Evolutionary conservation across 2,113 vertebrate genomes (phyloP).

Genomic region (Meles meles): DNA sequence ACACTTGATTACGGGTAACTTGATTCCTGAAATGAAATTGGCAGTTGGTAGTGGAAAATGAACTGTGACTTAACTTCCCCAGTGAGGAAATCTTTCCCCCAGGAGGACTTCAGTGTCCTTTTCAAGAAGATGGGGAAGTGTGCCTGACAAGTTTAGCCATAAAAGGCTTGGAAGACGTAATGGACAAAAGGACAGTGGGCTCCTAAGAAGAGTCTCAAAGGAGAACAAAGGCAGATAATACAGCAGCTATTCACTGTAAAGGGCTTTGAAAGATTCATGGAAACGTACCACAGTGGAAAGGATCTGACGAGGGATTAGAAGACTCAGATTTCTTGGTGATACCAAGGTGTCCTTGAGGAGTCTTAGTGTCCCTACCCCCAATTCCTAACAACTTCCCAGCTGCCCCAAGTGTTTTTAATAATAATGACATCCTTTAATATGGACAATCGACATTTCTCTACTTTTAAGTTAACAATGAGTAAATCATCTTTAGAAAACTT

Average conservation of each 20-base stretch:
- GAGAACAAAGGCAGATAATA: background rate
- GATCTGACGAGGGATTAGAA: background rate
- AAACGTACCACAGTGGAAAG: background rate
- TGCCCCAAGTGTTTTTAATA: background rate
- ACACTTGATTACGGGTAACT: background rate
- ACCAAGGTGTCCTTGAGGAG: background rate
- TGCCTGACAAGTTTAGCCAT: background rate
- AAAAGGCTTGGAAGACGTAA: background rate
- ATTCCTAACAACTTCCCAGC: background rate
- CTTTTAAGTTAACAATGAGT: background rate
- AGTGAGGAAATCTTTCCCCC: background rate
- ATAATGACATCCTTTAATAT: background rate
- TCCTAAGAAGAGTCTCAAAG: background rate
- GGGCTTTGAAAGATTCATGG: background rate
- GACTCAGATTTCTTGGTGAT: background rate
- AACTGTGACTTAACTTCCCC: slow-evolving; percentile 2
- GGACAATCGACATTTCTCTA: background rate
- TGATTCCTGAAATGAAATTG: background rate
- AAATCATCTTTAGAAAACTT: slow-evolving; percentile 1
- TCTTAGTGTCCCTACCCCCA: fast-evolving
- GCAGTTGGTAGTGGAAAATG: background rate
- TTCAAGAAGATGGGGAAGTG: background rate
- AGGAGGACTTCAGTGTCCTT: background rate
- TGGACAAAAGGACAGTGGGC: background rate
- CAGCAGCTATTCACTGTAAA: background rate